Percentiles rank a stretch among this genome's conserved stretches.
Conservation (phyloP, 2,113 vertebrate genomes). For the Hyaena hyaena region DNA sequence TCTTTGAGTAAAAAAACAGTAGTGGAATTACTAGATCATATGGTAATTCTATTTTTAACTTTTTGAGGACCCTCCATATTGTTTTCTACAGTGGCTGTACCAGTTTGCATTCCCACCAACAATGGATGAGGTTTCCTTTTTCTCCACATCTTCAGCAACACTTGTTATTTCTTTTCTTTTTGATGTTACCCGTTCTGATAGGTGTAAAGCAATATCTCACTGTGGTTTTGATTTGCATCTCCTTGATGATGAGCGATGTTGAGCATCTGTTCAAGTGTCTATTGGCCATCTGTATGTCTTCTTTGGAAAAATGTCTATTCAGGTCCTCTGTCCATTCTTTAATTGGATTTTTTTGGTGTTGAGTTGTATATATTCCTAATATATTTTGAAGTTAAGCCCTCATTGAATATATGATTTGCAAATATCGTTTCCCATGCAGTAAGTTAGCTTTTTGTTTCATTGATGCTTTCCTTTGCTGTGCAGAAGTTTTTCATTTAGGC, state of each 20-base stretch:
- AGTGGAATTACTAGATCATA: not conserved
- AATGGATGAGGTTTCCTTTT: not conserved
- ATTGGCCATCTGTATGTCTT: not conserved
- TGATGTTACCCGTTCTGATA: not conserved
- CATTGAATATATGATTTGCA: not conserved
- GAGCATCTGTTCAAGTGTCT: not conserved
- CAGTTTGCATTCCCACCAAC: not conserved
- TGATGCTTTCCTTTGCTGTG: not conserved
- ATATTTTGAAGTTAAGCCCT: not conserved
- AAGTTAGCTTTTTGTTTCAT: not conserved
- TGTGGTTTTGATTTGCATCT: not conserved
- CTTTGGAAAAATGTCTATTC: not conserved
- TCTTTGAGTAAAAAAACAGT: not conserved
- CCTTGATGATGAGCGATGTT: not conserved
- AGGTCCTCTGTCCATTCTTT: not conserved
- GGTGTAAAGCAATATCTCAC: not conserved
- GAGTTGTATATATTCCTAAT: not conserved
- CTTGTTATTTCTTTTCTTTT: not conserved
- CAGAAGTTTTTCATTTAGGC: not conserved
- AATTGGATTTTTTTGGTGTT: not conserved
- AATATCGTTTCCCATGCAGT: not conserved
- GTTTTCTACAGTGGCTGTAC: not conserved
- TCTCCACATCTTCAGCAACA: not conserved
- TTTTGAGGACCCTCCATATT: not conserved
- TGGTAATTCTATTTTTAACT: not conserved